Evolutionary conservation across 2,888 invertebrate genomes (phyloP), one percentile per base, ranked within the genome.

Genomic region (Chymomyza fuscimana): DNA sequence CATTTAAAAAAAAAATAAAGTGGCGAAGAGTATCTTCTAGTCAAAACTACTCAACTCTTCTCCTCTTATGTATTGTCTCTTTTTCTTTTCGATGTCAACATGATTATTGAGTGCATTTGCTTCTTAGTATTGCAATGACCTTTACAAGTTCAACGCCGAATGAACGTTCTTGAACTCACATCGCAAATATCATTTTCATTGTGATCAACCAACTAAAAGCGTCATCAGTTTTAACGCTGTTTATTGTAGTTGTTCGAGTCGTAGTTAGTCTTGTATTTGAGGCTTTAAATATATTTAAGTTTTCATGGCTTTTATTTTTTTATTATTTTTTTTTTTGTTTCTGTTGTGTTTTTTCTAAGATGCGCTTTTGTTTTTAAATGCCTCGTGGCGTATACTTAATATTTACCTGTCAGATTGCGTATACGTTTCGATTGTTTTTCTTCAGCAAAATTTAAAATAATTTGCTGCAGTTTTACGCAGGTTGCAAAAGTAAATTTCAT

Each of bases 141-240:
- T 89, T 89, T 89, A 74, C 89, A 89, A 89, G 90, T 90, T 89
- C 90, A 46, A 89, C 78, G 81, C 66, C 73, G 60, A 82, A 82
- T 61, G 88, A 81, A 85, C 88, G 84, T 87, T 73, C 88, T 87
- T 88, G 87, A 85, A 85, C 88, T 74, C 70, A 56, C 25, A 61
- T 51, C 16, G 64, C 50, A 63, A 61, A 54, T 62, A 61, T 65
- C 25, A 64, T 65, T 32, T 61, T 62, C 22, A 67, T 66, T n/a
- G 25, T 50, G 9, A 70, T 29, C 40, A 29, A 54, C 16, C 61
- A 61, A 61, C 61, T 36, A 15, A 15, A 36, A 61, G 6, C 61
- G 46, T 36, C 15, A 65, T 19, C 6, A 62, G 19, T 50, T 46
- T 46, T 12, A 36, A 36, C 2, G 9, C 16, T 19, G 1, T 12